Evolutionary conservation across 2,113 vertebrate species (phyloP).

Genomic region (Trogon melanurus): DNA sequence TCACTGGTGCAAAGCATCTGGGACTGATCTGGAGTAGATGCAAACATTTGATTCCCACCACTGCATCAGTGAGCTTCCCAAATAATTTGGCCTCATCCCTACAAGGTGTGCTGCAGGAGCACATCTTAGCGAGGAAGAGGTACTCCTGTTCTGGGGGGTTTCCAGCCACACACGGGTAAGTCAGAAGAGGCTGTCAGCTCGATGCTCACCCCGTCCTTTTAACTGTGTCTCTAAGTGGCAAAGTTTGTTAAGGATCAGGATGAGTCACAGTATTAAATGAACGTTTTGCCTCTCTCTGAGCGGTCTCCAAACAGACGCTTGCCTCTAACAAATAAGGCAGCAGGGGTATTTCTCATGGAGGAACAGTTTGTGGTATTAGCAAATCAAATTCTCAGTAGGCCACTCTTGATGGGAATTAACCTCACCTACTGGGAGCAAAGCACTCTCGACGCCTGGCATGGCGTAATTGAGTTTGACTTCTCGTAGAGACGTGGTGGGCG

Average conservation of each 20-base stretch:
- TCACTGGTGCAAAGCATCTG: not conserved
- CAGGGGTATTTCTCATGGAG: not conserved
- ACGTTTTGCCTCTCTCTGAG: not conserved
- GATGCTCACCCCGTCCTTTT: not conserved
- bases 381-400: conserved; percentile 25
- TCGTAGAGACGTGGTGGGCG: not conserved
- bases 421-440: not conserved
- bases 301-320: not conserved
- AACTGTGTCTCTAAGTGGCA: not conserved
- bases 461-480: not conserved
- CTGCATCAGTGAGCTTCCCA: not conserved
- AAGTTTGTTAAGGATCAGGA: not conserved
- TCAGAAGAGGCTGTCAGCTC: not conserved
- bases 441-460: fast-evolving
- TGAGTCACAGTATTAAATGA: not conserved
- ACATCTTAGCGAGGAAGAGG: not conserved
- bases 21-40: not conserved
- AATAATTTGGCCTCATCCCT: not conserved
- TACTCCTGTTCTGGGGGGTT: not conserved
- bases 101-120: not conserved
- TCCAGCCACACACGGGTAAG: not conserved
- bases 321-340: not conserved
- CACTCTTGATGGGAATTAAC: conserved; percentile 49
- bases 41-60: not conserved
- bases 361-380: conserved; percentile 14